Conservation (phyloP, 2,797 vertebrate species). For the Thalassophryne amazonica region DNA sequence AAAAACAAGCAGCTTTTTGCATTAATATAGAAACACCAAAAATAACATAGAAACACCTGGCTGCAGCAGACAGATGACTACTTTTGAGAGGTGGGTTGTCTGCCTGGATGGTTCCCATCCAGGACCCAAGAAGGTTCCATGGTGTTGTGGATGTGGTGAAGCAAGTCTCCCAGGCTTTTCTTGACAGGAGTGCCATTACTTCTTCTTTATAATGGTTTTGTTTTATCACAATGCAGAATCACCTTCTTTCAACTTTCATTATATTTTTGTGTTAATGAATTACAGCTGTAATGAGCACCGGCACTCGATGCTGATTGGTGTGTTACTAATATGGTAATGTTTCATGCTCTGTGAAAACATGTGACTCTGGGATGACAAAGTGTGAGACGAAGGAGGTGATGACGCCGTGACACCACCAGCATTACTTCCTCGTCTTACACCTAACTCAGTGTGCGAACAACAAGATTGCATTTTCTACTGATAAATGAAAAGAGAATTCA, state of each 20-base stretch:
- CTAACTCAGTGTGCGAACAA: slow-evolving; percentile 59
- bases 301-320: slow-evolving; percentile 6
- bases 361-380: slow-evolving; percentile 46
- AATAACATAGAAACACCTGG: too few species aligned
- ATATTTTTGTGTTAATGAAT: background rate
- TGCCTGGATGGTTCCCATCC: too few species aligned
- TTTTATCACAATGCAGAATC: too few species aligned
- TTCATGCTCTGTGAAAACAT: slow-evolving; percentile 34
- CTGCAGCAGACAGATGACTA: too few species aligned
- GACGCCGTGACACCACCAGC: slow-evolving; percentile 48
- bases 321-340: slow-evolving; percentile 40
- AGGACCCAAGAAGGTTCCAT: too few species aligned
- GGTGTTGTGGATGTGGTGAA: too few species aligned
- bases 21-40: too few species aligned
- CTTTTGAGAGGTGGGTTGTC: too few species aligned
- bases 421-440: slow-evolving; percentile 47
- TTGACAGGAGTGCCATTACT: too few species aligned
- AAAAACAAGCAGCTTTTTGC: too few species aligned
- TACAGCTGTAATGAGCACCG: background rate
- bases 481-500: slow-evolving; percentile 56
- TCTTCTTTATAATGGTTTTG: too few species aligned
- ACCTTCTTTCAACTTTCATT: background rate
- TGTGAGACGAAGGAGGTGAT: slow-evolving; percentile 64
- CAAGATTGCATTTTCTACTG: slow-evolving; percentile 53
- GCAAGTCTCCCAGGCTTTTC: too few species aligned